Evolutionary conservation across 2,797 vertebrate genomes (phyloP), one percentile per base, ranked within the genome.

Genomic region (Scarus forsteni): DNA sequence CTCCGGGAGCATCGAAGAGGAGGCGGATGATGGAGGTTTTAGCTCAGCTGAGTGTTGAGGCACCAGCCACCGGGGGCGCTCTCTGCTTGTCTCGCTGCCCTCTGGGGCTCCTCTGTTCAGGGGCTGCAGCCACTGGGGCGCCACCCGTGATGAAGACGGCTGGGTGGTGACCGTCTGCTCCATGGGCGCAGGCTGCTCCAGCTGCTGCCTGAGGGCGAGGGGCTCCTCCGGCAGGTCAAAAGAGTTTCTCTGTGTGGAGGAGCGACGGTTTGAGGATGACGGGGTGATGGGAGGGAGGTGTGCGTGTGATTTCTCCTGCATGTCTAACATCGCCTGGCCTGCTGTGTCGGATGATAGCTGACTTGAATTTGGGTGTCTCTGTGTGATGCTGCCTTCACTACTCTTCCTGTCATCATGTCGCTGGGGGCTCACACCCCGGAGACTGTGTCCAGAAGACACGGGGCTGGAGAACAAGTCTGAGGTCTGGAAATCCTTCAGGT

Each of bases 81-180:
- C 93, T 53, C 87, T 83, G 77, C 14, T 77, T 14, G 72, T 58
- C 70, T 66, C 87, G 6, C 88, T 83, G 68, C 86, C 81, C 58
- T 83, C 90, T 0, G 86, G 91, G 7, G 80, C 84, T 3, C 63
- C 89, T 58, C 83, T 89, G 77, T 67, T 86, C 19, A 79, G 77
- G 6, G 96, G 92, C 68, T 95, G 94, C n/a, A 97, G 89, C 96
- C 96, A 98, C 70, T 94, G 89, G 0, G 96, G 96, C 10, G 94
- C 38, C 50, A 88, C 58, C 27, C 89, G 85, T 19, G 87, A 89
- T 5, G 93, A 84, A 1, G 90, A 85, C 0, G 94, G 93, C 86
- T 95, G 93, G 18, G 91, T 91, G 70, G 93, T 94, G 70, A 94
- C 93, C 0, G 91, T 91, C 67, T 79, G 86, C 66, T 91, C 91